phyloP scores from a whole-genome alignment of 2,113 vertebrate genomes.

The Acrocephalus arundinaceus region DNA sequence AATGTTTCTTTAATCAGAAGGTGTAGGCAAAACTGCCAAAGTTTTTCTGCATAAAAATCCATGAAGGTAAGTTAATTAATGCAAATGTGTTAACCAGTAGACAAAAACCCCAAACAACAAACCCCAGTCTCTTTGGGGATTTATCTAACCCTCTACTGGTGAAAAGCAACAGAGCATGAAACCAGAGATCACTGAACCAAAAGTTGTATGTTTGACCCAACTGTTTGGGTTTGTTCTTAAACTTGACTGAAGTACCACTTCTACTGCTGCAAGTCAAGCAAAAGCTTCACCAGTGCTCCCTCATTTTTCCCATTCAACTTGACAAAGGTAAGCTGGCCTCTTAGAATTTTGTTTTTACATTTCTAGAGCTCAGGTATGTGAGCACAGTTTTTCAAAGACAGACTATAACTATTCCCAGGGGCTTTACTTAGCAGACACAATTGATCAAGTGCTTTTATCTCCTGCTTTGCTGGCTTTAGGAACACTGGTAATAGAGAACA shows the following conservation, averaged over 20 bases:
- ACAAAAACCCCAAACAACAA: not conserved
- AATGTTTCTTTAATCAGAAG: not conserved
- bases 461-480: not conserved
- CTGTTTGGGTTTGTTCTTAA: not conserved
- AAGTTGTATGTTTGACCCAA: not conserved
- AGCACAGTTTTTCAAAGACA: not conserved
- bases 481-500: not conserved
- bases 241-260: not conserved
- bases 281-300: not conserved
- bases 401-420: not conserved
- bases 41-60: not conserved
- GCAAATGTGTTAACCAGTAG: accelerated
- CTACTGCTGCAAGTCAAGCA: not conserved
- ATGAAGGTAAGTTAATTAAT: not conserved
- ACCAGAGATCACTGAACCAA: not conserved
- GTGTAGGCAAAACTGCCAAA: not conserved
- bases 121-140: not conserved
- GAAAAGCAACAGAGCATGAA: not conserved
- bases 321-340: not conserved
- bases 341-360: not conserved
- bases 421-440: not conserved
- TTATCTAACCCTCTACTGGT: not conserved
- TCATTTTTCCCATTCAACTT: not conserved
- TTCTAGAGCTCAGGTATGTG: not conserved
- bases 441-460: not conserved